Conservation (phyloP, 2,888 invertebrate genomes). For the Atherix ibis region DNA sequence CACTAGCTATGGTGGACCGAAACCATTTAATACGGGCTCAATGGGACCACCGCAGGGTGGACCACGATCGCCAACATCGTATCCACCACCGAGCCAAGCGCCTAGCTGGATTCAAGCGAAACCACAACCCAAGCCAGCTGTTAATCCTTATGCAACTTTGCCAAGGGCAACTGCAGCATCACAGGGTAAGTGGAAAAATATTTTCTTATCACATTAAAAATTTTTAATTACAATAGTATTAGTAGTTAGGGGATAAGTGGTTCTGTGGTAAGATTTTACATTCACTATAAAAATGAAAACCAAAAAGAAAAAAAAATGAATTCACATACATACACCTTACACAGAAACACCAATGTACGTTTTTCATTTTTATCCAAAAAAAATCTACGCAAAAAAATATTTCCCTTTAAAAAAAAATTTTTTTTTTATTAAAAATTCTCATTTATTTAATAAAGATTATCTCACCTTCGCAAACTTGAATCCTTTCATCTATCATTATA, state of each 20-base stretch:
- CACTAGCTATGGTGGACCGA: conserved; percentile 20
- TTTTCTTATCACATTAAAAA: too few relatives aligned
- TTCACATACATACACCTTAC: too few relatives aligned
- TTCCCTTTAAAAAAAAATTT: too few relatives aligned
- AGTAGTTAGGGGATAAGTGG: background rate
- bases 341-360: too few relatives aligned
- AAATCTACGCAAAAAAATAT: too few relatives aligned
- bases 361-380: too few relatives aligned
- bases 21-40: conserved; percentile 24
- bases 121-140: conserved; percentile 11
- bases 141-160: conserved; percentile 29
- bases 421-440: too few relatives aligned
- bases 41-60: conserved; percentile 13
- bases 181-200: conserved; percentile 27
- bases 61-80: conserved; percentile 18
- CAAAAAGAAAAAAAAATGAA: conserved; percentile 3
- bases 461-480: too few relatives aligned
- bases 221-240: background rate
- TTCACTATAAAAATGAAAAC: background rate
- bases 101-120: conserved; percentile 11
- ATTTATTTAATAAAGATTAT: too few relatives aligned
- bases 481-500: too few relatives aligned
- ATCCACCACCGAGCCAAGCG: conserved; percentile 20
- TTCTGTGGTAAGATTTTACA: background rate
- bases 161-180: conserved; percentile 25